Evolutionary conservation across 1,140 invertebrate species (phyloP).

Genomic region (Temnothorax curvispinosus): DNA sequence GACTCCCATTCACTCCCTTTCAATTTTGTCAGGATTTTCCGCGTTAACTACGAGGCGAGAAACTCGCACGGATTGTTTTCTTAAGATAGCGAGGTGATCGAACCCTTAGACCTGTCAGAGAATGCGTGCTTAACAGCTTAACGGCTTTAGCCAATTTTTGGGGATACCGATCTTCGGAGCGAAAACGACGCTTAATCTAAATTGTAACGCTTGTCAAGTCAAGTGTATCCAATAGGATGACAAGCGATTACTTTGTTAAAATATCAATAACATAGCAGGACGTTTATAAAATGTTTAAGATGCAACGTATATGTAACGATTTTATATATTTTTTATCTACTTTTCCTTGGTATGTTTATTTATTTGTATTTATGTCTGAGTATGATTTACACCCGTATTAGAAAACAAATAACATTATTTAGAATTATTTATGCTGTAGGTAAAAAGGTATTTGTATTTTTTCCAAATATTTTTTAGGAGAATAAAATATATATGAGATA

Average conservation of each 20-base stretch:
- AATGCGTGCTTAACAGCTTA: slow-evolving; percentile 39
- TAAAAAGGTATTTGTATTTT: not conserved
- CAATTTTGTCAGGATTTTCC: not conserved
- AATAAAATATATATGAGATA: not conserved
- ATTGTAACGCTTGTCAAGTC: slow-evolving; percentile 9
- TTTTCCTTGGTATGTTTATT: not conserved
- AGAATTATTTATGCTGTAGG: not conserved
- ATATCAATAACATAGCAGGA: not conserved
- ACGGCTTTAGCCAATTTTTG: slow-evolving; percentile 43
- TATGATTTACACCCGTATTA: not conserved
- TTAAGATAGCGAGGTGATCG: slow-evolving; percentile 51
- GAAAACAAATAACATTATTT: not conserved
- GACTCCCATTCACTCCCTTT: not conserved
- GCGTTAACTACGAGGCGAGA: not conserved
- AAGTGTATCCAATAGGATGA: not conserved
- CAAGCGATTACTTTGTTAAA: slow-evolving; percentile 14
- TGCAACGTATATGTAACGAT: not conserved
- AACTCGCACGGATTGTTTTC: slow-evolving; percentile 42
- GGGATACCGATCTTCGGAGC: slow-evolving; percentile 27
- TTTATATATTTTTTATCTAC: not conserved
- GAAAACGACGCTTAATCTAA: not conserved
- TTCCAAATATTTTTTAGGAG: not conserved
- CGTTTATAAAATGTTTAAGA: not conserved
- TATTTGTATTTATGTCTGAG: not conserved
- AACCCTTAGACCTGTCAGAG: not conserved